Evolutionary conservation across 2,113 vertebrate species (phyloP), one percentile per base, ranked within the genome.

Genomic region (Monarcha castaneiventris): DNA sequence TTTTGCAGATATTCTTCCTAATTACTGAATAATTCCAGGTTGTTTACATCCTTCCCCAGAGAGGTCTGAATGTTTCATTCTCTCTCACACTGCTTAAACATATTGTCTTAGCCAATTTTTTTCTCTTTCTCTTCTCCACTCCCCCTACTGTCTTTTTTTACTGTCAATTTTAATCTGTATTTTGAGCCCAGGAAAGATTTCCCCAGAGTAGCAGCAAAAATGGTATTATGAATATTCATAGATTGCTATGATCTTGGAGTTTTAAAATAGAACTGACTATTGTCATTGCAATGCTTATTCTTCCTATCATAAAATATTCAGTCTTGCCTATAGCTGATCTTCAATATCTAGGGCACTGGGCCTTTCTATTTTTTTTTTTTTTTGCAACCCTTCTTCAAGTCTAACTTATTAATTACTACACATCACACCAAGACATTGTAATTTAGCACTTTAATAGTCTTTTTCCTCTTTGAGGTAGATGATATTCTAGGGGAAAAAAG

Each of bases 231-330:
- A 94, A 94, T 96, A 95, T 92, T 95, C 88, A 94, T 89, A 91
- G 20, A 62, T 76, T 87, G 23, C 54, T 94, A 43, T 86, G 56
- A 91, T 95, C 76, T 55, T 73, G 25, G 59, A 80, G 58, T 93
- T 91, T 95, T 94, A 97, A 96, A 97, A 94, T 94, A 97, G 80
- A 72, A 87, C 73, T 46, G 77, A n/a, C 56, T 77, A 85, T 77
- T 85, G 52, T 85, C 58, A 84, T 85, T 93, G 35, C 35, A 91
- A 66, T 91, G 29, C 51, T 71, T 89, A 51, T 72, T 90, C 32
- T 94, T 21, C 22, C 66, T 64, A 55, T 83, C 94, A 82, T 87
- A 83, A 94, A 80, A 80, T 54, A 90, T 68, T 94, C 55, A 67
- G 12, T 80, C 46, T 71, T 89, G 46, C 46, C 83, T 81, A 41